Conservation (phyloP, 2,888 invertebrate genomes). For the Noctuana brunneofusca region DNA sequence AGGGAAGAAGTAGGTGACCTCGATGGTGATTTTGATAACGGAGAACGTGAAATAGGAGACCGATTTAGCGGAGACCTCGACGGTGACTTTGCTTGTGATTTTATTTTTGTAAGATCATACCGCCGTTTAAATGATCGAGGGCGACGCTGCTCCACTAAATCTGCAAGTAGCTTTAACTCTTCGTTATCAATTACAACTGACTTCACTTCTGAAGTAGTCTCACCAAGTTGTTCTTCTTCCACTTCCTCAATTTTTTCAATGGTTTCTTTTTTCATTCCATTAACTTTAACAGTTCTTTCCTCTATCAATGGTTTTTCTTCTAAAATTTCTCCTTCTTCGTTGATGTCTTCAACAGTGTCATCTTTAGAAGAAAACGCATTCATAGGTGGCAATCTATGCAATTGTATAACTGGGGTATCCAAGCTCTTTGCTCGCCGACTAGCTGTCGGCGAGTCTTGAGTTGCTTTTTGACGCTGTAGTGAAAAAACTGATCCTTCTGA, state of each 20-base stretch:
- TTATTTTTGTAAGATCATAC: conserved; percentile 71
- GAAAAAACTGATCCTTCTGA: conserved; percentile 93
- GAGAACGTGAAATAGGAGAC: conserved; percentile 76
- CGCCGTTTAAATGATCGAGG: conserved; percentile 78
- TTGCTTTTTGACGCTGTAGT: conserved; percentile 89
- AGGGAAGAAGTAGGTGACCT: conserved; percentile 79
- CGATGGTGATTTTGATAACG: conserved; percentile 77
- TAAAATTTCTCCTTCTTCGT: conserved; percentile 85
- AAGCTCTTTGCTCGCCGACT: conserved; percentile 92
- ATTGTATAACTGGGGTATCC: conserved; percentile 91
- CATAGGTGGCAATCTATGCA: conserved; percentile 90
- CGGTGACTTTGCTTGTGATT: conserved; percentile 67
- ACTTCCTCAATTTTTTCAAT: conserved; percentile 79
- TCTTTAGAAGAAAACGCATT: conserved; percentile 95
- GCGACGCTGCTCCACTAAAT: conserved; percentile 76
- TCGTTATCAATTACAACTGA: conserved; percentile 82
- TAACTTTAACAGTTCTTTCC: conserved; percentile 55
- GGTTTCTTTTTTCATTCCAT: conserved; percentile 55
- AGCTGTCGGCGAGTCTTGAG: conserved; percentile 88
- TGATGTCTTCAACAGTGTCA: conserved; percentile 91
- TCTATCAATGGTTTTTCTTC: conserved; percentile 83
- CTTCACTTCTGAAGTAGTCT: conserved; percentile 62
- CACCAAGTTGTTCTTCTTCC: conserved; percentile 75
- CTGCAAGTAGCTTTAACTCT: conserved; percentile 80
- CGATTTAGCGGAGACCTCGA: conserved; percentile 74